Conservation (phyloP, 2,888 invertebrate species). For the Cantharis rustica region DNA sequence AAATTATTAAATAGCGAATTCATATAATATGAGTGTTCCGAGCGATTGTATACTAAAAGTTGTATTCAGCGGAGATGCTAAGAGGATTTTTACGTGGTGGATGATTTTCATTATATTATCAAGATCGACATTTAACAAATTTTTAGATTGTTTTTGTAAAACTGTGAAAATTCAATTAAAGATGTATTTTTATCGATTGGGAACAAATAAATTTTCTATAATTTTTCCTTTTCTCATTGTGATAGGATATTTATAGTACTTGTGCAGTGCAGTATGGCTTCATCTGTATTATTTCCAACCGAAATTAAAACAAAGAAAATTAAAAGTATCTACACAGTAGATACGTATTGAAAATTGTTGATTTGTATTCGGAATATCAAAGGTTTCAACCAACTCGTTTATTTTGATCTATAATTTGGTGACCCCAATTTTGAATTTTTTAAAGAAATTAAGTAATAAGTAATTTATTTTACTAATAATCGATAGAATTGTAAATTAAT, state of each 20-base stretch:
- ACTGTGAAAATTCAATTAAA: not conserved
- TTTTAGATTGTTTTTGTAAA: not conserved
- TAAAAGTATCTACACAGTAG: not conserved
- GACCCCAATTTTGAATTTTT: not conserved
- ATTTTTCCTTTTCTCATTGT: not conserved
- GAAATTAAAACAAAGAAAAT: not conserved
- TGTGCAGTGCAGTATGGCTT: not conserved
- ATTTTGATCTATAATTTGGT: not conserved
- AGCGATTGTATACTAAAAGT: not conserved
- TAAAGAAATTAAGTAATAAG: not conserved
- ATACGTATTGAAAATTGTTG: not conserved
- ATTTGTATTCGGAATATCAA: not conserved
- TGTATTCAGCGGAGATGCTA: not conserved
- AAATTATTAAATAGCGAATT: not conserved
- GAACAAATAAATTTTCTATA: no score
- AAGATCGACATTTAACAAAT: not conserved
- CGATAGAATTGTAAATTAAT: no score
- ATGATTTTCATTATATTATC: not conserved
- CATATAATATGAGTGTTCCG: not conserved
- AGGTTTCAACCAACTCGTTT: not conserved
- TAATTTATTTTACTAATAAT: not conserved
- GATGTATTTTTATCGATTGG: no score
- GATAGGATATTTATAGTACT: not conserved
- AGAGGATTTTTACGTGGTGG: not conserved
- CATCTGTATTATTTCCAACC: not conserved